Percentiles rank a stretch among this genome's conserved stretches.
Evolutionary conservation across 2,888 invertebrate species (phyloP).

Genomic region (Cremastobaeus sp.): DNA sequence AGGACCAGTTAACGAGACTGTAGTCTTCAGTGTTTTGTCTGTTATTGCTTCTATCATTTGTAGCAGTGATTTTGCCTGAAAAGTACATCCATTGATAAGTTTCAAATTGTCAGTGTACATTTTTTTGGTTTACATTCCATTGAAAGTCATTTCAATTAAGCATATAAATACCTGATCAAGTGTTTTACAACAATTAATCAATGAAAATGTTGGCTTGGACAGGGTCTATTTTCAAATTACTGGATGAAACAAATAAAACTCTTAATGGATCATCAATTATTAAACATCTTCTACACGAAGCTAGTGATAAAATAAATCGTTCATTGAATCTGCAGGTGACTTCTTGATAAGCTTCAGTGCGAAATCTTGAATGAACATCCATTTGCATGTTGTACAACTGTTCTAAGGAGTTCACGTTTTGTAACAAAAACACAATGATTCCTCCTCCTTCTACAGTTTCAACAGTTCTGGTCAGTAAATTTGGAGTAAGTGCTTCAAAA

Average conservation of each 20-base stretch:
- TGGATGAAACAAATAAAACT: constrained; percentile 94
- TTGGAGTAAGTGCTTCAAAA: constrained; percentile 98
- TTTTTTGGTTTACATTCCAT: no score
- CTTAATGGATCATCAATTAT: constrained; percentile 76
- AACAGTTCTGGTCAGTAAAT: constrained; percentile 95
- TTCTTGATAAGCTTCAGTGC: constrained; percentile 93
- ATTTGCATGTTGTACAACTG: constrained; percentile 97
- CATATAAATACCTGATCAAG: constrained; percentile 62
- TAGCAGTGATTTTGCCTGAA: constrained; percentile 89
- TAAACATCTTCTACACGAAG: constrained; percentile 85
- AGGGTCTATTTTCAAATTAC: constrained; percentile 89
- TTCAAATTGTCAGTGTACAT: no score
- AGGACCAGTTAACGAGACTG: constrained; percentile 96
- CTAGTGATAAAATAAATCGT: constrained; percentile 93
- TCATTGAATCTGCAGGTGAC: constrained; percentile 79
- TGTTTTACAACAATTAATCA: constrained; percentile 94
- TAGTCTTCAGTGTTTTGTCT: constrained; percentile 92
- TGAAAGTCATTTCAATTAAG: no score
- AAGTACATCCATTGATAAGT: constrained; percentile 18
- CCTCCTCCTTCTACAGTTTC: constrained; percentile 99
- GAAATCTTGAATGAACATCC: constrained; percentile 97
- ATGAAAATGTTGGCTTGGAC: constrained; percentile 92
- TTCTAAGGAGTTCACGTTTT: constrained; percentile 90
- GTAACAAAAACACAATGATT: constrained; percentile 92
- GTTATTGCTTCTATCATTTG: constrained; percentile 97